phyloP scores from a whole-genome alignment of 2,113 vertebrate species.

The Pao palembangensis region DNA sequence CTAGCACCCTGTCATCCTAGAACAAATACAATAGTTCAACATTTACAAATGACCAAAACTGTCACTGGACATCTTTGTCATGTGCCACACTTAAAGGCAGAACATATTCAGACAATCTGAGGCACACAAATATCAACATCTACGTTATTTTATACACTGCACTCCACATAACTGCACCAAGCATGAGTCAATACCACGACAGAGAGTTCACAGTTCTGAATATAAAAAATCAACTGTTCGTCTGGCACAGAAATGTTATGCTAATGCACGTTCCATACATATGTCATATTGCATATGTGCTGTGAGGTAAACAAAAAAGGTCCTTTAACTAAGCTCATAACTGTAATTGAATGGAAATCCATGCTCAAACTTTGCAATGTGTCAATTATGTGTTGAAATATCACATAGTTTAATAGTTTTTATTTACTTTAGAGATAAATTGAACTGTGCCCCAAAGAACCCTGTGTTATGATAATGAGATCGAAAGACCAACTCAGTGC shows the following conservation, averaged over 20 bases:
- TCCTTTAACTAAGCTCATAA: too few relatives aligned
- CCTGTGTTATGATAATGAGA: too few relatives aligned
- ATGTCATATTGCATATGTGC: slow-evolving; percentile 1
- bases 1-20: slow-evolving; percentile 66
- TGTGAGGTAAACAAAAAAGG: too few relatives aligned
- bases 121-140: slow-evolving; percentile 34
- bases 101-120: slow-evolving; percentile 29
- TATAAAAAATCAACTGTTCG: neutral
- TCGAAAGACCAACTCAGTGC: too few relatives aligned
- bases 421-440: too few relatives aligned
- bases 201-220: slow-evolving; percentile 32
- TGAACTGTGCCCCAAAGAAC: too few relatives aligned
- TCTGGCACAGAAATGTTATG: slow-evolving; percentile 6
- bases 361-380: too few relatives aligned
- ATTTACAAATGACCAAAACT: slow-evolving; percentile 43
- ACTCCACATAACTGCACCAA: slow-evolving; percentile 17
- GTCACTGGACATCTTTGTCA: slow-evolving; percentile 21
- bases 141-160: slow-evolving; percentile 12
- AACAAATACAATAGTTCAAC: slow-evolving; percentile 61
- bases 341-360: too few relatives aligned
- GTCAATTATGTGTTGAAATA: too few relatives aligned
- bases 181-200: slow-evolving; percentile 15
- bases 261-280: slow-evolving; percentile 28
- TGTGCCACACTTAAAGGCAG: neutral
- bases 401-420: too few relatives aligned